Conservation (phyloP, 2,888 invertebrate genomes). For the Drosophila longiperda region DNA sequence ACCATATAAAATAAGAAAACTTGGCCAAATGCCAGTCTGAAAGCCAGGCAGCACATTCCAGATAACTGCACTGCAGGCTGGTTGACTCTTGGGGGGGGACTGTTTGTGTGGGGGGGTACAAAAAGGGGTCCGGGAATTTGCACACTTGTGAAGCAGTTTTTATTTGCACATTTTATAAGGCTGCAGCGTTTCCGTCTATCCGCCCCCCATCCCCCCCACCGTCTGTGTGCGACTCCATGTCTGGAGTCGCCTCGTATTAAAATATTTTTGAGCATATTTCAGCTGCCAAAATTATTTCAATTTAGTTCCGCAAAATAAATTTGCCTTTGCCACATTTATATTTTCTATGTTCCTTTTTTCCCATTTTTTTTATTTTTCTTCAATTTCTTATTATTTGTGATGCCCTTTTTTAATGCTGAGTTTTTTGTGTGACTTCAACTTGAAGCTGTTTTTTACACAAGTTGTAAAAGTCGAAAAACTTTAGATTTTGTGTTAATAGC, state of each 20-base stretch:
- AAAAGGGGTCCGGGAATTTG: conserved; percentile 9
- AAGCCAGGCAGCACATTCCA: conserved; percentile 26
- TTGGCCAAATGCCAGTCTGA: conserved; percentile 69
- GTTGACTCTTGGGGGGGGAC: too few species aligned
- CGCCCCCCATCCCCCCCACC: background rate
- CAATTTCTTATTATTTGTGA: conserved; percentile 21
- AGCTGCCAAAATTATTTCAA: conserved; percentile 81
- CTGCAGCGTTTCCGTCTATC: conserved; percentile 22
- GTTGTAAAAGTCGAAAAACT: background rate
- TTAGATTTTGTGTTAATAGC: background rate
- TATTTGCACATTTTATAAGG: conserved; percentile 61
- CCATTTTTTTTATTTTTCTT: conserved; percentile 16
- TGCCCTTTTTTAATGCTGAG: conserved; percentile 25
- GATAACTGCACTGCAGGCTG: conserved; percentile 8
- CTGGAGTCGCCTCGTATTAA: conserved; percentile 56
- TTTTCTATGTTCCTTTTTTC: background rate
- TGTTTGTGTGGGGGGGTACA: too few species aligned
- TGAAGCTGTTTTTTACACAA: background rate
- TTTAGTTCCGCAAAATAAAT: conserved; percentile 81
- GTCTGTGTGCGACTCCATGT: conserved; percentile 32
- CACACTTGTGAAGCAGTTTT: conserved; percentile 52
- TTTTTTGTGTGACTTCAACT: conserved; percentile 25
- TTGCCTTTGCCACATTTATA: conserved; percentile 47
- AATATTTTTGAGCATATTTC: conserved; percentile 73
- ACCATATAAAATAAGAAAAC: conserved; percentile 27